Conservation (phyloP, 2,797 vertebrate species). For the Pogonophryne albipinna region DNA sequence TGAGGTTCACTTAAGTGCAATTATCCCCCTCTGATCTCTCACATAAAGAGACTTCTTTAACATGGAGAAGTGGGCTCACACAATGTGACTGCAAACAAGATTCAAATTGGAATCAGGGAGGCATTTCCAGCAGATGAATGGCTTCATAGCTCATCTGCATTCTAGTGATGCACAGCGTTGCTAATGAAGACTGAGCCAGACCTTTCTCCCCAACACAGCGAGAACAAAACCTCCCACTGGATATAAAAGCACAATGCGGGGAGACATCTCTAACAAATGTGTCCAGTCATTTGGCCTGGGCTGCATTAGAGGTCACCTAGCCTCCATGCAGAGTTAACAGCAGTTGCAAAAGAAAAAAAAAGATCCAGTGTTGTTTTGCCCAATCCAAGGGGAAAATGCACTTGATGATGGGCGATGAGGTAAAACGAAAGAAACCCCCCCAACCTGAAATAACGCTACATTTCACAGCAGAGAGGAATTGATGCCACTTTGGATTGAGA, state of each 20-base stretch:
- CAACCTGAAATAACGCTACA: constrained; percentile 44
- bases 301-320: constrained; percentile 3
- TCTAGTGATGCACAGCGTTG: constrained; percentile 76
- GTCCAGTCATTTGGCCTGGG: constrained; percentile 42
- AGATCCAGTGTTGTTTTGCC: constrained; percentile 18
- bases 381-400: constrained; percentile 43
- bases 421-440: constrained; percentile 28
- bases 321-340: constrained; percentile 40
- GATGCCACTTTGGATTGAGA: constrained; percentile 52
- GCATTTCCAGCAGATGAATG: constrained; percentile 84
- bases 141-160: constrained; percentile 85
- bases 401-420: constrained; percentile 26
- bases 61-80: constrained; percentile 82
- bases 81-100: constrained; percentile 85
- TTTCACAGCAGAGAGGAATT: constrained; percentile 29
- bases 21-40: constrained; percentile 86
- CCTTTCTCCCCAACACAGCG: constrained; percentile 62
- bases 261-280: constrained; percentile 43
- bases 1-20: constrained; percentile 87
- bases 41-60: constrained; percentile 84
- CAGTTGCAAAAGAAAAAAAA: constrained; percentile 42
- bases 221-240: constrained; percentile 64
- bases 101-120: constrained; percentile 85
- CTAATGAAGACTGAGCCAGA: constrained; percentile 83
- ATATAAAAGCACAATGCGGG: constrained; percentile 47